Percentiles rank a stretch among this genome's conserved stretches.
Evolutionary conservation across 2,113 vertebrate species (phyloP).

Genomic region (Galeopterus variegatus): DNA sequence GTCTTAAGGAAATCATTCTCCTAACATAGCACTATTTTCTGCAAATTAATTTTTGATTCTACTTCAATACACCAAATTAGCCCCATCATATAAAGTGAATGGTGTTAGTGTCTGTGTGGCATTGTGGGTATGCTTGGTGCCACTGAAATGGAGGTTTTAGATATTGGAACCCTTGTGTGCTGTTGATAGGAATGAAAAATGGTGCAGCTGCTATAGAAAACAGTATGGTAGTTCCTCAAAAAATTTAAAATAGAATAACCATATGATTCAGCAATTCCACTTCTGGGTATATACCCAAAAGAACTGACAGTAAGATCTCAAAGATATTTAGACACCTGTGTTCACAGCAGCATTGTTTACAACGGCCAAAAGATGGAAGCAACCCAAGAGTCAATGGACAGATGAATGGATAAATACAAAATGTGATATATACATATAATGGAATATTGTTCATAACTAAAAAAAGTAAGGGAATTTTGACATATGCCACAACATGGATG

Average conservation of each 20-base stretch:
- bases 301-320: neutral
- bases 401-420: neutral
- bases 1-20: neutral
- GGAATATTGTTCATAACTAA: neutral
- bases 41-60: neutral
- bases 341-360: neutral
- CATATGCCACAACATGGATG: neutral
- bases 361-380: neutral
- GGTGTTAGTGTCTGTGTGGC: neutral
- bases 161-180: neutral
- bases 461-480: slow-evolving; percentile 9
- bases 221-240: neutral
- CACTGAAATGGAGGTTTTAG: neutral
- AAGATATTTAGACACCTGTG: neutral
- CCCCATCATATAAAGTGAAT: neutral
- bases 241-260: neutral
- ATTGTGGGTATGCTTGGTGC: neutral
- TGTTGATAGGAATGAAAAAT: neutral
- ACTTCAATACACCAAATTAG: neutral
- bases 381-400: neutral
- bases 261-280: neutral
- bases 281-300: neutral
- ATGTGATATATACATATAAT: neutral
- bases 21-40: neutral
- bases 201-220: neutral